Evolutionary conservation across 2,797 vertebrate species (phyloP).

Genomic region (Cirrhinus mrigala): DNA sequence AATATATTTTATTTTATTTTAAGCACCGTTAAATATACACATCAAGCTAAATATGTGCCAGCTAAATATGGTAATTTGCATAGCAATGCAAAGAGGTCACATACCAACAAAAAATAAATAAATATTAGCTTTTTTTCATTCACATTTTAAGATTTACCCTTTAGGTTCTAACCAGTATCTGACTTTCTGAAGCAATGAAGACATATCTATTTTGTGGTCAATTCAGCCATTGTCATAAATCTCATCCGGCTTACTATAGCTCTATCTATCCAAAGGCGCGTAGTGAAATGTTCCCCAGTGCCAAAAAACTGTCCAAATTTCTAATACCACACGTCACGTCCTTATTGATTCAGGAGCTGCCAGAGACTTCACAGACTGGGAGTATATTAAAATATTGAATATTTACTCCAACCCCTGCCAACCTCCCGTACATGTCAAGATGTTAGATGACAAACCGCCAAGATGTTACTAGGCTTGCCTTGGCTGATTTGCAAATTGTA

Average conservation of each 20-base stretch:
- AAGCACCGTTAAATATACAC: no score
- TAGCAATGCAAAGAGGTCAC: no score
- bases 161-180: background rate
- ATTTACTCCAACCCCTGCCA: constrained; percentile 15
- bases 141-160: no score
- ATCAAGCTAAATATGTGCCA: no score
- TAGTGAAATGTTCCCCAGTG: background rate
- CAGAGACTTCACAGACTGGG: constrained; percentile 12
- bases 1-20: no score
- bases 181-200: background rate
- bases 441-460: constrained; percentile 15
- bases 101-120: no score
- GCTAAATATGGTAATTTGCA: no score
- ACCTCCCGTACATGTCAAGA: constrained; percentile 14
- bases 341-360: constrained; percentile 11
- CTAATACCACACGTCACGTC: background rate
- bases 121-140: background rate
- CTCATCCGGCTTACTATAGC: background rate
- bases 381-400: constrained; percentile 34
- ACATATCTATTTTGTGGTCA: background rate
- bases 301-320: constrained; percentile 22
- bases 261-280: background rate
- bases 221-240: background rate
- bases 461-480: background rate
- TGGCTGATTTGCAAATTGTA: constrained; percentile 11